A percentile compares a stretch with the other conserved stretches of the same genome.
phyloP scores from a whole-genome alignment of 2,113 vertebrate species.

The Gymnobelideus leadbeateri region DNA sequence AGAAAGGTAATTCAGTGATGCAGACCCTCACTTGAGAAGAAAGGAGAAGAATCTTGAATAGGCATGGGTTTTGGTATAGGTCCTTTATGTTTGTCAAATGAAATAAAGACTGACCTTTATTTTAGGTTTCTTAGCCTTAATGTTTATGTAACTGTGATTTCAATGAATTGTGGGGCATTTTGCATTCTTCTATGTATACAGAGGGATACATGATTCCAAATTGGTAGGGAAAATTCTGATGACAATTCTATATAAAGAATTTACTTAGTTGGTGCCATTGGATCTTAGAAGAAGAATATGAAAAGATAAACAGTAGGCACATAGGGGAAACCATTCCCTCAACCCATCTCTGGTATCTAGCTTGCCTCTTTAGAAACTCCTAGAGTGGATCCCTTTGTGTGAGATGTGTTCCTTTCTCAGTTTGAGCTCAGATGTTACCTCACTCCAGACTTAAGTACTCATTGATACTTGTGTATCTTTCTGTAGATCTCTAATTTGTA shows the following conservation, averaged over 20 bases:
- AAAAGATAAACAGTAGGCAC: not conserved
- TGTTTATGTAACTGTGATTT: not conserved
- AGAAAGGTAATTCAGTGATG: not conserved
- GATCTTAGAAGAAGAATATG: not conserved
- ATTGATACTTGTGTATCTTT: not conserved
- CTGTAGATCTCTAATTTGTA: not conserved
- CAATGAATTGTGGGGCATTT: not conserved
- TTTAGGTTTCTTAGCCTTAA: not conserved
- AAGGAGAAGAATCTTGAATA: not conserved
- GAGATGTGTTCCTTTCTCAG: not conserved
- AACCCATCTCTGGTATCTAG: not conserved
- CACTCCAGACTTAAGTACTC: not conserved
- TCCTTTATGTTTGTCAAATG: not conserved
- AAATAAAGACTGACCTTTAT: not conserved
- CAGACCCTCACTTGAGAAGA: not conserved
- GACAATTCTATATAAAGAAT: not conserved
- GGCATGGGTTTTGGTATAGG: not conserved
- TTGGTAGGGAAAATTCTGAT: not conserved
- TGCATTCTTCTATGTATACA: not conserved
- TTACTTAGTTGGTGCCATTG: not conserved
- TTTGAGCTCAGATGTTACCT: not conserved
- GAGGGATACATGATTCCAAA: not conserved
- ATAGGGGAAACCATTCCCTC: not conserved
- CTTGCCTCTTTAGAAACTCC: not conserved
- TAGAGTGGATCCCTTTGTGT: not conserved